Percentiles rank a stretch among this genome's conserved stretches.
Conservation (phyloP, 2,113 vertebrate genomes). For the Hystrix brachyura region DNA sequence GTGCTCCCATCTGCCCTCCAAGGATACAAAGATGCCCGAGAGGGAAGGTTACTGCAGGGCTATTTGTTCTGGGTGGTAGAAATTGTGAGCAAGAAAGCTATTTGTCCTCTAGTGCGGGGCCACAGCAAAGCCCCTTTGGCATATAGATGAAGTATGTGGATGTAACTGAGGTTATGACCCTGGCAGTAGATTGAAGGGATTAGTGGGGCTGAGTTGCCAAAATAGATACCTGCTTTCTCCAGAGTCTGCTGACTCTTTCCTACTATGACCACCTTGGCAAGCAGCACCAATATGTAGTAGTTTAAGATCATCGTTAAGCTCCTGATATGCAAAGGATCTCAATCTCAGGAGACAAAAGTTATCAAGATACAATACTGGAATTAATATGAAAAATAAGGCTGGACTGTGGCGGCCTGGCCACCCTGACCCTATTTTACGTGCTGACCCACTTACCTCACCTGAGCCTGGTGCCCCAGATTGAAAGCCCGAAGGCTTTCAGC, state of each 20-base stretch:
- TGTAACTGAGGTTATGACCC: background rate
- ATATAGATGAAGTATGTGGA: background rate
- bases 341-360: background rate
- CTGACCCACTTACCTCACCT: constrained; percentile 20
- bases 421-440: background rate
- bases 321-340: background rate
- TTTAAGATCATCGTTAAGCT: background rate
- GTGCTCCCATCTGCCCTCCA: background rate
- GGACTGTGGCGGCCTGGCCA: background rate
- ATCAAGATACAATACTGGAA: background rate
- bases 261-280: background rate
- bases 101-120: background rate
- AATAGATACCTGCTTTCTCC: background rate
- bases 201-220: background rate
- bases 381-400: background rate
- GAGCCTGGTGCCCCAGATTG: constrained; percentile 41
- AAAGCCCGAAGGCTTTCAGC: constrained; percentile 41
- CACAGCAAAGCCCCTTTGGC: background rate
- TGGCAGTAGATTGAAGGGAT: background rate
- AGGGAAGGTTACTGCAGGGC: background rate
- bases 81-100: background rate
- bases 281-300: background rate
- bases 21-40: background rate
- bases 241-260: background rate
- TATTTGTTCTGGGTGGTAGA: background rate